Evolutionary conservation across 2,888 invertebrate genomes (phyloP).

Genomic region (Anthrax anthrax): DNA sequence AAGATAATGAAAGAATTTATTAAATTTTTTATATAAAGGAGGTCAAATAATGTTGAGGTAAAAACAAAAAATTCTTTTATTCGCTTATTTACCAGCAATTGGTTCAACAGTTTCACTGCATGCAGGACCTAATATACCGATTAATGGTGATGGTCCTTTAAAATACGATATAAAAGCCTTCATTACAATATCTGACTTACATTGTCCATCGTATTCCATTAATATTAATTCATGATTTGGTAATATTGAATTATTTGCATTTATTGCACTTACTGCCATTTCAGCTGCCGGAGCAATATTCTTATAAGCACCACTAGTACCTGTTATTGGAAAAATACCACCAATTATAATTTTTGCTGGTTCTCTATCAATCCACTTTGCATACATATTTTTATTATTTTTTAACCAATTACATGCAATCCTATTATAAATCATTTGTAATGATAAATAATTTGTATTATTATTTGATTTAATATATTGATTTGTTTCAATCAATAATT

Average conservation of each 20-base stretch:
- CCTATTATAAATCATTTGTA: conserved; percentile 16
- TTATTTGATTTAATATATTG: neutral
- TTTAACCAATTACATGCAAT: conserved; percentile 54
- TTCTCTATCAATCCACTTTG: conserved; percentile 34
- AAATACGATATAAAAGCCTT: conserved; percentile 56
- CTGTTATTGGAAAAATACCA: conserved; percentile 45
- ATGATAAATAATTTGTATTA: neutral
- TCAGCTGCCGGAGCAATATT: conserved; percentile 39
- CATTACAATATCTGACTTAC: conserved; percentile 57
- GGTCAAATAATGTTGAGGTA: neutral
- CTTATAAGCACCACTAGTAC: conserved; percentile 42
- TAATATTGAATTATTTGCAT: conserved; percentile 41
- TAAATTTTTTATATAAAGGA: neutral
- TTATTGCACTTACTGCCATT: conserved; percentile 50
- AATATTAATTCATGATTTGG: conserved; percentile 45
- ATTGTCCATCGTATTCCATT: conserved; percentile 47
- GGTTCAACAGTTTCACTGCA: conserved; percentile 72
- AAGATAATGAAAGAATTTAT: neutral
- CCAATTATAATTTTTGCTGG: conserved; percentile 21
- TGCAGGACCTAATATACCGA: conserved; percentile 64
- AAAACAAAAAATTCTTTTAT: no score
- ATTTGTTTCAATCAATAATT: conserved; percentile 7
- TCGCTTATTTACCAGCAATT: conserved; percentile 40
- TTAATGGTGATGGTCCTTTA: conserved; percentile 36
- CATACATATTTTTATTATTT: conserved; percentile 35